A percentile compares a stretch with the other conserved stretches of the same genome.
Evolutionary conservation across 2,113 vertebrate species (phyloP).

Genomic region (Erythrocercus mccallii): DNA sequence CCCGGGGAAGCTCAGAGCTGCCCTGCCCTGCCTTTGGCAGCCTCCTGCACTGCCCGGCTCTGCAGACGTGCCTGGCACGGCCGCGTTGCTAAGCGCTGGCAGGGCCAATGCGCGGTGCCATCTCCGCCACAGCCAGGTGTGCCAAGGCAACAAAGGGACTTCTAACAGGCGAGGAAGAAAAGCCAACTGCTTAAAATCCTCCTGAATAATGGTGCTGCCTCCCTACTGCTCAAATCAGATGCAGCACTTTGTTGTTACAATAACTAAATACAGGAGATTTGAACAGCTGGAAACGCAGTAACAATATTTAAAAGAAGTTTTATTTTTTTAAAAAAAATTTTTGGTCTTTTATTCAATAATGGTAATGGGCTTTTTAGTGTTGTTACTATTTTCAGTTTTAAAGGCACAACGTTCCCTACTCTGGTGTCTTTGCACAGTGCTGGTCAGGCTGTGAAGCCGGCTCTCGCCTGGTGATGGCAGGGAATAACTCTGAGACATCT

Average conservation of each 20-base stretch:
- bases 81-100: not conserved
- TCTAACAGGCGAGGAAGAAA: slow-evolving; percentile 50
- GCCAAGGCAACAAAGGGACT: slow-evolving; percentile 44
- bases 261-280: slow-evolving; percentile 72
- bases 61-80: not conserved
- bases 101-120: not conserved
- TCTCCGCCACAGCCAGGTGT: not conserved
- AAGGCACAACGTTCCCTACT: slow-evolving; percentile 21
- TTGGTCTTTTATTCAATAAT: slow-evolving; percentile 67
- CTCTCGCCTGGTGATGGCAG: slow-evolving; percentile 9
- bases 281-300: slow-evolving; percentile 76
- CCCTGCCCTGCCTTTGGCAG: not conserved
- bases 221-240: slow-evolving; percentile 74
- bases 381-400: slow-evolving; percentile 27
- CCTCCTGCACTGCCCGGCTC: rapidly evolving
- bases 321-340: slow-evolving; percentile 19
- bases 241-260: slow-evolving; percentile 70
- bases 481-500: not conserved
- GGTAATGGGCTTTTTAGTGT: slow-evolving; percentile 46
- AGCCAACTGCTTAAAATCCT: slow-evolving; percentile 49
- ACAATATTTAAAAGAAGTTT: slow-evolving; percentile 71
- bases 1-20: not conserved
- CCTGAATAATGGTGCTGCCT: slow-evolving; percentile 62
- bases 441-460: not conserved
- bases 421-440: not conserved